These are phyloP conservation scores for Oryzias dopingdopingensis DNA, from an alignment of 2,797 vertebrate species.

Conservation along the genomic window DNA sequence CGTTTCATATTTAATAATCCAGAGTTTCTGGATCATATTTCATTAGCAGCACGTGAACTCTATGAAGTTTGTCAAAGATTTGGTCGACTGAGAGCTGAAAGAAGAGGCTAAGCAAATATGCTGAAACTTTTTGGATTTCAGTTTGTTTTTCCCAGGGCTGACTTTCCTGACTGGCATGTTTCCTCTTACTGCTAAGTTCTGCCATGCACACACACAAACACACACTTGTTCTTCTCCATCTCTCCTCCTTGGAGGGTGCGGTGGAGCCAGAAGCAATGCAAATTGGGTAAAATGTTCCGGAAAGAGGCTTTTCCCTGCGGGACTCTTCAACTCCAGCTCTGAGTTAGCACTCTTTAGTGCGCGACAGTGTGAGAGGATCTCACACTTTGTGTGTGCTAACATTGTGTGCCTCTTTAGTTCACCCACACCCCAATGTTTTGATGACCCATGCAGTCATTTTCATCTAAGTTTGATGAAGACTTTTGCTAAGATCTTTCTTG, in stretches of 20 bases:
- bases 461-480: too few relatives aligned
- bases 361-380: slow-evolving; percentile 16
- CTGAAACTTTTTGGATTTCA: slow-evolving; percentile 14
- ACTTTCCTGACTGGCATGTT: slow-evolving; percentile 36
- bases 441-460: too few relatives aligned
- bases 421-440: too few relatives aligned
- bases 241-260: slow-evolving; percentile 50
- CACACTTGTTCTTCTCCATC: slow-evolving; percentile 43
- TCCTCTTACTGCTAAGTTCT: slow-evolving; percentile 21
- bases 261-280: slow-evolving; percentile 72
- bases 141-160: slow-evolving; percentile 20
- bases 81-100: slow-evolving; percentile 18
- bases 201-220: slow-evolving; percentile 15
- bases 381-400: slow-evolving; percentile 9
- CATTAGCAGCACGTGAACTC: slow-evolving; percentile 18
- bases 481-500: too few relatives aligned
- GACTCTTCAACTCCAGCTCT: slow-evolving; percentile 55
- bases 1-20: slow-evolving; percentile 18
- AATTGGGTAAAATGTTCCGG: slow-evolving; percentile 77
- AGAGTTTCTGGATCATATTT: slow-evolving; percentile 31
- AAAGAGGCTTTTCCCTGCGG: slow-evolving; percentile 73
- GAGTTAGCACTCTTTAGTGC: slow-evolving; percentile 47
- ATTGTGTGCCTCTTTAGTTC: too few relatives aligned
- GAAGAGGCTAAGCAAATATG: slow-evolving; percentile 17
- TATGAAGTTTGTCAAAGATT: slow-evolving; percentile 28